Base-by-base conservation (phyloP, 2,113 vertebrate genomes). In the Sporophila hypoxantha region DNA sequence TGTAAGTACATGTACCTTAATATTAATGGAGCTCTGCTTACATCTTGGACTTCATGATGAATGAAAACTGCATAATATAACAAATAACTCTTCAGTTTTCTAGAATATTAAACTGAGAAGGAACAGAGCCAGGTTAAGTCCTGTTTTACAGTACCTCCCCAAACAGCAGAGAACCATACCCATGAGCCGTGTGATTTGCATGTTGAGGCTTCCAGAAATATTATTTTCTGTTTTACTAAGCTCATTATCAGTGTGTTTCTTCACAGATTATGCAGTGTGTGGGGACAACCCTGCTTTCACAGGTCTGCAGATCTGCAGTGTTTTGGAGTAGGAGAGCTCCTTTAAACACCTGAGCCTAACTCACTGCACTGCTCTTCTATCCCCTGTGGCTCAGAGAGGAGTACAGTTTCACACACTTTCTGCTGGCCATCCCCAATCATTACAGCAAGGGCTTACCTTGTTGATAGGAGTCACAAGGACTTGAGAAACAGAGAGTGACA, bases 141-240 rank as follows among this genome's bases (percentile, higher is more conserved):
- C 12, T 57, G 6, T 47, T 76, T 74, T 32, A 29, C 0, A 0
- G 23, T 41, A 41, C 6, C 3, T 75, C 10, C 19, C 14, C 18
- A 55, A 60, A 55, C 0, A 85, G 13, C 10, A 49, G 73, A 32
- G 10, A 42, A 52, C 42, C 14, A 0, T 19, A 8, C 8, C 42
- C 0, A 0, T 1, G 2, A 76, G 27, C 22, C 16, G 15, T 3
- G 6, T 32, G 19, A 65, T 32, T 84, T 60, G 8, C 0, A 2
- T 44, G 3, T 6, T 74, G 44, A 70, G 8, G 2, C 1, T 68
- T 56, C 27, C 18, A 25, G 14, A 69, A 73, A 34, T 20, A 0
- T 44, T 36, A 30, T 56, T 82, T 67, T 53, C 27, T 39, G 6
- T 46, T 59, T 83, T 59, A 46, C 17, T 55, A 10, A 36, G 10